These are phyloP conservation scores for Lineus longissimus DNA, from an alignment of 1,140 invertebrate species.

Conservation along the genomic window DNA sequence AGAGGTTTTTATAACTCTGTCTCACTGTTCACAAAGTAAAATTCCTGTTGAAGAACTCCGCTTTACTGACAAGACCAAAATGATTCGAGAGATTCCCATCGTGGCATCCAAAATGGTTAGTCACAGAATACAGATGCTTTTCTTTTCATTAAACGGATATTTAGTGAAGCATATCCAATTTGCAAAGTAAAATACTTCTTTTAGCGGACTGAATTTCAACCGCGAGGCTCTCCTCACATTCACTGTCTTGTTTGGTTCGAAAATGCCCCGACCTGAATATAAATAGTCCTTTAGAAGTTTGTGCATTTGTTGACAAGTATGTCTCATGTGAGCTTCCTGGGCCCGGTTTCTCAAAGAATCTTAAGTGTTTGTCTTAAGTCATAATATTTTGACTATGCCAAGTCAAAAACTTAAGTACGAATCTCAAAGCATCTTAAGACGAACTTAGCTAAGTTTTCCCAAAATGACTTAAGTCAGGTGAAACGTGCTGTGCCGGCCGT, in stretches of 20 bases:
- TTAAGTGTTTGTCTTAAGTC: too few relatives aligned
- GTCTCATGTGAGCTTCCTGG: neutral
- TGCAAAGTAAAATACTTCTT: constrained; percentile 17
- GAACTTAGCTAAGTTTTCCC: too few relatives aligned
- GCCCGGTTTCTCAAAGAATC: too few relatives aligned
- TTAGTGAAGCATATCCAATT: constrained; percentile 7
- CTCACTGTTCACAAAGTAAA: too few relatives aligned
- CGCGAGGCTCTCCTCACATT: constrained; percentile 11
- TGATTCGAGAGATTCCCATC: neutral
- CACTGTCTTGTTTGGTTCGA: neutral
- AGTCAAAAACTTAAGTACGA: too few relatives aligned
- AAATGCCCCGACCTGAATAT: neutral
- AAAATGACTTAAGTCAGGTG: too few relatives aligned
- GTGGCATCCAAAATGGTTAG: neutral
- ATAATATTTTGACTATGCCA: too few relatives aligned
- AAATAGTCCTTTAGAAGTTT: neutral
- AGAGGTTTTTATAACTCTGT: neutral
- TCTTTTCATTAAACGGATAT: constrained; percentile 4
- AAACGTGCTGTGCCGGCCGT: too few relatives aligned
- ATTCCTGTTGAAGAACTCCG: neutral
- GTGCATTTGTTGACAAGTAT: neutral
- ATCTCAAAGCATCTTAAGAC: too few relatives aligned
- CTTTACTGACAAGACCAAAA: neutral
- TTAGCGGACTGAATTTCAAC: constrained; percentile 19
- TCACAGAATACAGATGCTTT: neutral